These are phyloP conservation scores for Saimiri boliviensis DNA, from an alignment of 2,113 vertebrate genomes.

Conservation along the genomic window DNA sequence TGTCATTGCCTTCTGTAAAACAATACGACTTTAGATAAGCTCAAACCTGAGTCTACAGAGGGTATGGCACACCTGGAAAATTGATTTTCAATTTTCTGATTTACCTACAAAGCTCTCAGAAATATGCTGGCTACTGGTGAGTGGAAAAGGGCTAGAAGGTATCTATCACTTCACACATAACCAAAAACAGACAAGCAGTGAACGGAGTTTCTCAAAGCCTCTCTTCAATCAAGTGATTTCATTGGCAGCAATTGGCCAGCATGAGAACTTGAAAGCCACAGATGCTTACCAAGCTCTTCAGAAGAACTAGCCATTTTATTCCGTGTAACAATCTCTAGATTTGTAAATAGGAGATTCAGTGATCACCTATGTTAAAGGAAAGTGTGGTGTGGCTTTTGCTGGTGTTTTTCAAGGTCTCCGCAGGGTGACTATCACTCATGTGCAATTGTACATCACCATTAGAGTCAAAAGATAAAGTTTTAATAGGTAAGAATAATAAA, in stretches of 20 bases:
- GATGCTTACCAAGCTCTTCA: not conserved
- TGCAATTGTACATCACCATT: not conserved
- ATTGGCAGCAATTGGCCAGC: not conserved
- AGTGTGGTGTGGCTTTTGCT: not conserved
- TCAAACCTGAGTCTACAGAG: not conserved
- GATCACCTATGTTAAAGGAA: not conserved
- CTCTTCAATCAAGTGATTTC: not conserved
- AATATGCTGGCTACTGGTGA: not conserved
- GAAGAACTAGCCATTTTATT: no score
- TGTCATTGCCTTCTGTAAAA: not conserved
- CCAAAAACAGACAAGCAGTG: not conserved
- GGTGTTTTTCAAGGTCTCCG: not conserved
- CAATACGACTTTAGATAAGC: not conserved
- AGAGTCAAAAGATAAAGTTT: not conserved
- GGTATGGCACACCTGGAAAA: not conserved
- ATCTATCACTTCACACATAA: not conserved
- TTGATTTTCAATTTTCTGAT: not conserved
- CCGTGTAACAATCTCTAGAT: not conserved
- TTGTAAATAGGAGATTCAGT: not conserved
- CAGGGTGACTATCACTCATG: not conserved
- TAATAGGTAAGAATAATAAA: not conserved
- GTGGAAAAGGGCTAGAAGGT: not conserved
- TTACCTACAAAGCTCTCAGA: not conserved
- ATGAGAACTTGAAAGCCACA: not conserved
- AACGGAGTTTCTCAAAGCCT: not conserved